These are phyloP conservation scores for Arvicanthis niloticus DNA, from an alignment of 2,113 vertebrate genomes.

Conservation along the genomic window DNA sequence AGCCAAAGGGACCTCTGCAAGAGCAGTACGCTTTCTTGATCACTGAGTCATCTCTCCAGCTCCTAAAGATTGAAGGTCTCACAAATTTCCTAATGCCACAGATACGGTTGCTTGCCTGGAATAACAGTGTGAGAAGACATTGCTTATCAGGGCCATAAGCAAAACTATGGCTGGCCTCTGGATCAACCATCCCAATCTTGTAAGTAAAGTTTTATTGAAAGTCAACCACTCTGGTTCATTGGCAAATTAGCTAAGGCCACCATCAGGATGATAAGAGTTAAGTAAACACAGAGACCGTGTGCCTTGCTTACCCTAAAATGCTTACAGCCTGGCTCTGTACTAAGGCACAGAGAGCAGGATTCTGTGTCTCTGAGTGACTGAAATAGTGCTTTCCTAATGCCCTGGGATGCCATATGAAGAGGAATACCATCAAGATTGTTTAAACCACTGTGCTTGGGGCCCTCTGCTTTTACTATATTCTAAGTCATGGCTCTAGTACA, in stretches of 20 bases:
- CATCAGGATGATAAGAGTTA: neutral
- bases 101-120: neutral
- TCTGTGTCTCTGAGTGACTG: neutral
- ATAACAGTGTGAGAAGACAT: neutral
- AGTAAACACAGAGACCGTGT: neutral
- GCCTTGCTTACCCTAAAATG: neutral
- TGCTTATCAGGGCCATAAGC: neutral
- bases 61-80: neutral
- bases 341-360: neutral
- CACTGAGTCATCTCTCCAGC: neutral
- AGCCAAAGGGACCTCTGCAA: neutral
- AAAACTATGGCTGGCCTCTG: neutral
- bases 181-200: neutral
- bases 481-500: neutral
- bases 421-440: neutral
- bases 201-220: slow-evolving; percentile 54
- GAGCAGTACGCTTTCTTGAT: neutral
- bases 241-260: neutral
- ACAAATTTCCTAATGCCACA: neutral
- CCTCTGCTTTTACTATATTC: neutral
- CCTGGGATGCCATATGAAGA: neutral
- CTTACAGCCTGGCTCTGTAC: neutral
- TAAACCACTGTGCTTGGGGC: neutral
- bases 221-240: neutral
- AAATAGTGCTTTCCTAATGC: neutral